Evolutionary conservation across 2,797 vertebrate species (phyloP).

Genomic region (Mormyrus proboscirostris): DNA sequence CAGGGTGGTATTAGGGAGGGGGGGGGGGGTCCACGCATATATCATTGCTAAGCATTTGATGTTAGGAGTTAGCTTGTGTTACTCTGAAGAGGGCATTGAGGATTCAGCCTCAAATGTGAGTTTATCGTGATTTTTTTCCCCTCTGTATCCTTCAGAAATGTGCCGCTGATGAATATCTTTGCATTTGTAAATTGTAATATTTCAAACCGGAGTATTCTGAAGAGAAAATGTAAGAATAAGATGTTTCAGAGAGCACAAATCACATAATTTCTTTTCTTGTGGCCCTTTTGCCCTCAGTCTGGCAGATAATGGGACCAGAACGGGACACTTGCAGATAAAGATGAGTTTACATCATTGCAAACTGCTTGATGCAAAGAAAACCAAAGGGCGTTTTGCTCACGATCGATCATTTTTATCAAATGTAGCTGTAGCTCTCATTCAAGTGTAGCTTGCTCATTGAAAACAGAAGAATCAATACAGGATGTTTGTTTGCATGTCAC

Average conservation of each 20-base stretch:
- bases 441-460: conserved; percentile 5
- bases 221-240: background rate
- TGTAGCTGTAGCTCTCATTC: background rate
- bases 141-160: background rate
- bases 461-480: background rate
- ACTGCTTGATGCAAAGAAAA: background rate
- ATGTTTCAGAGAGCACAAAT: background rate
- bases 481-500: conserved; percentile 3
- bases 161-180: background rate
- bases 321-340: background rate
- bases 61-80: background rate
- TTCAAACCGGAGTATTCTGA: background rate
- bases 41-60: background rate
- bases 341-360: background rate
- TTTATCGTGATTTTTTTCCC: background rate
- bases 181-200: background rate
- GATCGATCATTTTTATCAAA: background rate
- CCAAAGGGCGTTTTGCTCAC: background rate
- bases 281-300: background rate
- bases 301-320: background rate
- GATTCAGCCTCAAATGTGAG: background rate
- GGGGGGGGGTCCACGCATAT: background rate
- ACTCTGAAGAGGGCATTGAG: background rate
- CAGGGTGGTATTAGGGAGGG: background rate
- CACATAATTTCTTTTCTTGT: background rate